Conservation (phyloP, 2,113 vertebrate species). For the Calcarius ornatus region DNA sequence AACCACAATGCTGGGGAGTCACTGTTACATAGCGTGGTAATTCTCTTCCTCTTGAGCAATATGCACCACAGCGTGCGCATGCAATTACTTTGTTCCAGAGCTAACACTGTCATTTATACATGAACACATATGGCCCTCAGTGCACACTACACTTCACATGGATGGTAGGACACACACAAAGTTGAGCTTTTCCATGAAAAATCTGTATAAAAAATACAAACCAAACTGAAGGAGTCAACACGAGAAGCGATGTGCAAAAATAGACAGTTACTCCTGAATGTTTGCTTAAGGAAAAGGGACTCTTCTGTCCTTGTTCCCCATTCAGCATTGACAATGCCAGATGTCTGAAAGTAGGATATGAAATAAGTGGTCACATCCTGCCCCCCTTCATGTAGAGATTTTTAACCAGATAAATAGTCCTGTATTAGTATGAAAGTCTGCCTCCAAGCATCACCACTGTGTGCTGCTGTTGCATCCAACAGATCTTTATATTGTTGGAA, state of each 20-base stretch:
- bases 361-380: background rate
- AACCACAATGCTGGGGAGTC: constrained; percentile 28
- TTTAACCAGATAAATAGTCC: background rate
- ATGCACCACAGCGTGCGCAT: constrained; percentile 44
- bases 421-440: background rate
- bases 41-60: constrained; percentile 20
- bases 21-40: background rate
- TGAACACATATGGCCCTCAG: background rate
- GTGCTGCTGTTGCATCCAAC: background rate
- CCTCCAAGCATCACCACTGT: background rate
- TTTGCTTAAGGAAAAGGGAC: constrained; percentile 11
- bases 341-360: background rate
- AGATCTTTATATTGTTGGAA: background rate
- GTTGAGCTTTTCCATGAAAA: constrained; percentile 38
- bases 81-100: constrained; percentile 21
- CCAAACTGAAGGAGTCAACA: constrained; percentile 23
- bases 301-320: background rate
- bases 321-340: background rate
- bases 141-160: background rate
- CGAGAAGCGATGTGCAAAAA: constrained; percentile 52
- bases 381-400: background rate
- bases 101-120: constrained; percentile 1
- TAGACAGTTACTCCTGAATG: constrained; percentile 31
- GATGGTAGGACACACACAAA: background rate
- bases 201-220: constrained; percentile 48